Conservation (phyloP, 37 sponge, comb jelly and placozoan species). For the Lycopodina hypogea region DNA sequence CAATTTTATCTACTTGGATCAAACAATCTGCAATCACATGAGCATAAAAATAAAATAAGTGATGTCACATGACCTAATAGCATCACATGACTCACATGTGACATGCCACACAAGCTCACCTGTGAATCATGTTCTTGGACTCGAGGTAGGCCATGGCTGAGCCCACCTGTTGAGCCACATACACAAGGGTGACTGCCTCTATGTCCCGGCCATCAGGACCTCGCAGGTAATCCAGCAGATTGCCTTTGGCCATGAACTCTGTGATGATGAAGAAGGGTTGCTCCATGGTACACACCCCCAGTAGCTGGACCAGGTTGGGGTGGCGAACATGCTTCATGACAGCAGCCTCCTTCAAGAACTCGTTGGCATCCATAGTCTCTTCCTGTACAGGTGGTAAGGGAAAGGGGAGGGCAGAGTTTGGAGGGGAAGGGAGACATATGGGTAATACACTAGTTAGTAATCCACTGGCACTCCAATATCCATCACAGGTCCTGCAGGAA, state of each 20-base stretch:
- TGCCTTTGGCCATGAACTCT: constrained; percentile 95
- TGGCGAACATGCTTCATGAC: constrained; percentile 96
- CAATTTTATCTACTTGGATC: no score
- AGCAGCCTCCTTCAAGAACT: constrained; percentile 95
- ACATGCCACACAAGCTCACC: constrained; percentile 44
- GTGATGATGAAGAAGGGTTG: constrained; percentile 96
- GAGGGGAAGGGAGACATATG: background rate
- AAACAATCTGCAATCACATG: no score
- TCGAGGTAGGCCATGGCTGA: constrained; percentile 96
- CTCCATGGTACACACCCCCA: constrained; percentile 93
- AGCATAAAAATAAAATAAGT: no score
- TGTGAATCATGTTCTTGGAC: constrained; percentile 85
- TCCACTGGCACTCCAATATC: no score
- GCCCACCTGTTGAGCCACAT: constrained; percentile 92
- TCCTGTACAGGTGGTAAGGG: constrained; percentile 46
- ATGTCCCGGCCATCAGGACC: constrained; percentile 66
- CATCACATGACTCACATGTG: no score
- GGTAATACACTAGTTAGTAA: background rate
- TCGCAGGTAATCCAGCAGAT: constrained; percentile 91
- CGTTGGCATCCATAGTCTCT: constrained; percentile 89
- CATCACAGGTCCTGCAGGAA: no score
- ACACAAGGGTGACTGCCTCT: constrained; percentile 83
- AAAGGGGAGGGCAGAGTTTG: background rate
- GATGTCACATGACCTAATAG: no score
- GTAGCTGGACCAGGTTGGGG: constrained; percentile 86